Conservation (phyloP, 23 tunicate genomes). For the Oikopleura vanhoeffeni region DNA sequence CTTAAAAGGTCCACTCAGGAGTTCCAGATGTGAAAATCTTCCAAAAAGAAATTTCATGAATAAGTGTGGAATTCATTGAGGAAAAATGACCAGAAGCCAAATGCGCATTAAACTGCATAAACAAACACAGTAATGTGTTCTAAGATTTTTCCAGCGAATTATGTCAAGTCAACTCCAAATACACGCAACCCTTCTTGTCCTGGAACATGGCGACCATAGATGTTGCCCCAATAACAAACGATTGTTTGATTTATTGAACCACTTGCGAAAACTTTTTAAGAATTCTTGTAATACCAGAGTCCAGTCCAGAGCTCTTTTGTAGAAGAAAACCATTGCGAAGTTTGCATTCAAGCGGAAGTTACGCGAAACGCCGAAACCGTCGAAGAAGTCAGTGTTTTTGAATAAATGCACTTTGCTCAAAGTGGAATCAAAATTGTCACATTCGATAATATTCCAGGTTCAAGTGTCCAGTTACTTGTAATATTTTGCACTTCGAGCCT, state of each 20-base stretch:
- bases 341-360: not conserved
- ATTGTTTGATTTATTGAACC: not conserved
- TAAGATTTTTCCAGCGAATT: not conserved
- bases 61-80: not conserved
- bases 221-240: not conserved
- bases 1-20: not conserved
- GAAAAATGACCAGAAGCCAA: not conserved
- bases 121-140: not conserved
- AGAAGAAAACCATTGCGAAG: not conserved
- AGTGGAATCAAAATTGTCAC: not conserved
- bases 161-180: not conserved
- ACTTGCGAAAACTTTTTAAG: not conserved
- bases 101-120: not conserved
- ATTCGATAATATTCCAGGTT: not conserved
- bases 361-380: not conserved
- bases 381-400: not conserved
- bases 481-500: not conserved
- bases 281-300: not conserved
- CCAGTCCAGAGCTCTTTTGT: not conserved
- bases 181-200: not conserved
- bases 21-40: not conserved
- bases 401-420: not conserved
- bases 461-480: not conserved
- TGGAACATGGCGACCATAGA: not conserved
- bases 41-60: not conserved